phyloP scores from a whole-genome alignment of 2,113 vertebrate genomes.

The Pyrgilauda ruficollis region DNA sequence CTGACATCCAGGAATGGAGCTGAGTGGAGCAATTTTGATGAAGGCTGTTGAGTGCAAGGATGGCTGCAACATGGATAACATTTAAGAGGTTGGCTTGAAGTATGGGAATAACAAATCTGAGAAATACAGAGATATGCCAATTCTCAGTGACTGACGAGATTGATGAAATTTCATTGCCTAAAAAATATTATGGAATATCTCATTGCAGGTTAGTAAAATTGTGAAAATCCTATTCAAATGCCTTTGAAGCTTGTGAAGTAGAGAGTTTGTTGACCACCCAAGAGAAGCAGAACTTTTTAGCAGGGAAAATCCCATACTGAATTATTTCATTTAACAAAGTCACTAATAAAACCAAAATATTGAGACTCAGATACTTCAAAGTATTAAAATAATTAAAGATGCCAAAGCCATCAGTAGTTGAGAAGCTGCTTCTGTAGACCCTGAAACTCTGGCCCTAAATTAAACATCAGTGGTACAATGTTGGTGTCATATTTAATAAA shows the following conservation, averaged over 20 bases:
- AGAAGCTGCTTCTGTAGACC: background rate
- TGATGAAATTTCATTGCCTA: background rate
- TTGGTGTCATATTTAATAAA: background rate
- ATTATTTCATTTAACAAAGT: background rate
- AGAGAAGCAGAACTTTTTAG: background rate
- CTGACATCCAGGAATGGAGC: background rate
- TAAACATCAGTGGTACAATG: background rate
- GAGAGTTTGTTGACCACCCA: background rate
- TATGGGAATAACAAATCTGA: background rate
- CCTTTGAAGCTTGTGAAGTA: background rate
- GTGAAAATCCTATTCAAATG: background rate
- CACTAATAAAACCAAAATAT: background rate
- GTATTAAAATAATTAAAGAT: background rate
- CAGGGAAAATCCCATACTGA: background rate
- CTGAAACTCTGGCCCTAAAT: background rate
- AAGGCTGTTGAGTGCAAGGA: background rate
- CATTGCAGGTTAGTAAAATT: background rate
- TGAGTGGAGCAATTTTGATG: background rate
- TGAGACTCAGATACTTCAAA: background rate
- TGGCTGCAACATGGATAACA: background rate
- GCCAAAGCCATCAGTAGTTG: background rate
- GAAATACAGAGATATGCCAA: rapidly evolving
- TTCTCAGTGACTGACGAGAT: background rate
- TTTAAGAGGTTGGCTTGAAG: background rate
- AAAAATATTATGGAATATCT: background rate